Conservation (phyloP, 2,797 vertebrate genomes). For the Rallus crepitans region DNA sequence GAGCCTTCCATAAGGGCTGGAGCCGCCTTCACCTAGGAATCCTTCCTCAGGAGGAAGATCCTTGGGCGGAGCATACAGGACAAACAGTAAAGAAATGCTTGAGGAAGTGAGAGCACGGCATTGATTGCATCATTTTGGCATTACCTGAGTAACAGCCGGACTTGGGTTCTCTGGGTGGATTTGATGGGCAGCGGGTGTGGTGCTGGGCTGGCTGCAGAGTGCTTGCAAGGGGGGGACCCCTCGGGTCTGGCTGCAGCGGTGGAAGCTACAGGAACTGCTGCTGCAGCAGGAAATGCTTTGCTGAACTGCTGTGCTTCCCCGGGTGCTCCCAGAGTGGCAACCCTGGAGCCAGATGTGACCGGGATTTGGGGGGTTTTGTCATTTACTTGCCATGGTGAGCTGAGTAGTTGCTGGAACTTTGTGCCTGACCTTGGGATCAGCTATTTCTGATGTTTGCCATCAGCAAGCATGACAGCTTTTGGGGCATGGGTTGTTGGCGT, state of each 20-base stretch:
- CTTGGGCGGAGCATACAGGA: not conserved
- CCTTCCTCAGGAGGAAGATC: not conserved
- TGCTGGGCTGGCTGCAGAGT: not conserved
- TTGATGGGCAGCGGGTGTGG: not conserved
- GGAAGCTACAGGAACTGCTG: not conserved
- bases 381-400: not conserved
- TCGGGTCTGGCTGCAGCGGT: not conserved
- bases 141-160: fast-evolving
- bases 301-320: not conserved
- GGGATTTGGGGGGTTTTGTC: not conserved
- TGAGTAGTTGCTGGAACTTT: not conserved
- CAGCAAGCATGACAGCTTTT: not conserved
- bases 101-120: not conserved
- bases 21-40: not conserved
- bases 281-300: not conserved
- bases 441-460: fast-evolving
- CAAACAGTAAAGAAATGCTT: not conserved
- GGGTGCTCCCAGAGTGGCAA: fast-evolving
- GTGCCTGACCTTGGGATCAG: not conserved
- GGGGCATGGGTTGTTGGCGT: not conserved
- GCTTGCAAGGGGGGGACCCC: not conserved
- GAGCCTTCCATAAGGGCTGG: not conserved
- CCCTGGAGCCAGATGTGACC: not conserved
- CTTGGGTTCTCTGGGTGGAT: not conserved
- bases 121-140: not conserved